Evolutionary conservation across 2,888 invertebrate species (phyloP).

Genomic region (Heliconius charithonia): DNA sequence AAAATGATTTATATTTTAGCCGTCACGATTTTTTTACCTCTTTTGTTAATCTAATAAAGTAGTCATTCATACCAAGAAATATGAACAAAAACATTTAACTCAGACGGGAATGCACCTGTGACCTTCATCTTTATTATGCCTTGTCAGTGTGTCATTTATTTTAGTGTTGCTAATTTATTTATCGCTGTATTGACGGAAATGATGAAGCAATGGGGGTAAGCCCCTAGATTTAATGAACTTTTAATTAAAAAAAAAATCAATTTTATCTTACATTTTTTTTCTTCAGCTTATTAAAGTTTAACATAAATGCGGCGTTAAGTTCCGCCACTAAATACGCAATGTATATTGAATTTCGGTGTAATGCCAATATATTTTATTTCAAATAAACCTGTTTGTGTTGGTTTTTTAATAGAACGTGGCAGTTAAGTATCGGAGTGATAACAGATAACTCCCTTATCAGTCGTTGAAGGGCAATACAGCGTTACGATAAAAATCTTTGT

Average conservation of each 20-base stretch:
- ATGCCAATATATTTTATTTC: not conserved
- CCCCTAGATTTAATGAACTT: not conserved
- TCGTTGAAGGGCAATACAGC: not conserved
- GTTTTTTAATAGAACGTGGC: not conserved
- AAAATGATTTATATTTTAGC: no score
- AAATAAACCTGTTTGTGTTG: not conserved
- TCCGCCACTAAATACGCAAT: not conserved
- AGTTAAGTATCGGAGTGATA: not conserved
- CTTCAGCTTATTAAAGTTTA: not conserved
- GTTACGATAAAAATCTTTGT: not conserved
- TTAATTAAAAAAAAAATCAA: not conserved
- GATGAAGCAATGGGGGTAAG: not conserved
- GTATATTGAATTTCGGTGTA: not conserved
- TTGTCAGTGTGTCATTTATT: constrained; percentile 1
- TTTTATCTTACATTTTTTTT: no score
- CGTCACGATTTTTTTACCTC: no score
- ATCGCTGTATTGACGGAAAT: constrained; percentile 1
- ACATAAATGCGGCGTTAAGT: not conserved
- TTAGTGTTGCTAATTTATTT: constrained; percentile 15
- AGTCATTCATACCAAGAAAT: not conserved
- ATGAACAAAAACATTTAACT: constrained; percentile 18
- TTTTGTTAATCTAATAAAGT: not conserved
- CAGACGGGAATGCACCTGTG: constrained; percentile 10
- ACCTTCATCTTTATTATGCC: not conserved
- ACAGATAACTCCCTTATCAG: constrained; percentile 4